A percentile compares a stretch with the other conserved stretches of the same genome.
phyloP scores from a whole-genome alignment of 2,888 invertebrate genomes.

The Torymus auratus region DNA sequence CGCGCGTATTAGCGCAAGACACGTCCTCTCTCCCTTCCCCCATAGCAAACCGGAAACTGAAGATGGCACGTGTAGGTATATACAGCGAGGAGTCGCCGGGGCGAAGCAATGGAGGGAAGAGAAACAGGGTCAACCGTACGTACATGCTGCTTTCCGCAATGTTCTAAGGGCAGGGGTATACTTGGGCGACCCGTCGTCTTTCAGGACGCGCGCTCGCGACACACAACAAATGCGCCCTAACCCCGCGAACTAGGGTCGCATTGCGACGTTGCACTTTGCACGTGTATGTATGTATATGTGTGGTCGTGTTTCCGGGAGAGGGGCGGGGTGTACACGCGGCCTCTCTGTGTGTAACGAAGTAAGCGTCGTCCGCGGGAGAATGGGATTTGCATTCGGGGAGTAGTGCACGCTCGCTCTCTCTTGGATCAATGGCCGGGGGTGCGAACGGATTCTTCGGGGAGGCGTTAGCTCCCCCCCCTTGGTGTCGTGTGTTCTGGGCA shows the following conservation, averaged over 20 bases:
- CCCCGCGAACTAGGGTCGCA: neutral
- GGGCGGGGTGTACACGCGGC: neutral
- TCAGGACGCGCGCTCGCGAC: neutral
- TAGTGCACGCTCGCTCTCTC: too few relatives aligned
- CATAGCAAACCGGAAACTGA: slow-evolving; percentile 42
- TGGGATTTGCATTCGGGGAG: too few relatives aligned
- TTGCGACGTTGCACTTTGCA: slow-evolving; percentile 7
- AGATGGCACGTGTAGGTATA: slow-evolving; percentile 60
- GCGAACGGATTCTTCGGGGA: too few relatives aligned
- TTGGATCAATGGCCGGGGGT: too few relatives aligned
- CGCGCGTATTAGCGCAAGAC: slow-evolving; percentile 1
- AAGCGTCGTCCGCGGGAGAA: neutral
- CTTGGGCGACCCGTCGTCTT: too few relatives aligned
- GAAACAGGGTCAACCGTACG: slow-evolving; percentile 27
- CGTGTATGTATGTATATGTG: neutral
- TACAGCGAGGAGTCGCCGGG: neutral
- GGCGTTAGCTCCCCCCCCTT: too few relatives aligned
- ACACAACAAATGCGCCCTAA: slow-evolving; percentile 29
- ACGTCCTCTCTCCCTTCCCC: neutral
- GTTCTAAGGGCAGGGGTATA: too few relatives aligned
- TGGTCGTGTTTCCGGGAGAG: too few relatives aligned
- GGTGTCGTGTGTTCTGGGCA: too few relatives aligned
- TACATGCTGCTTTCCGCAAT: too few relatives aligned
- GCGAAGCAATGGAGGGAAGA: slow-evolving; percentile 8
- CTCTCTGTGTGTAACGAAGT: slow-evolving; percentile 2